These are phyloP conservation scores for Oscheius sp. DNA, from an alignment of 2,888 invertebrate genomes.

Conservation along the genomic window DNA sequence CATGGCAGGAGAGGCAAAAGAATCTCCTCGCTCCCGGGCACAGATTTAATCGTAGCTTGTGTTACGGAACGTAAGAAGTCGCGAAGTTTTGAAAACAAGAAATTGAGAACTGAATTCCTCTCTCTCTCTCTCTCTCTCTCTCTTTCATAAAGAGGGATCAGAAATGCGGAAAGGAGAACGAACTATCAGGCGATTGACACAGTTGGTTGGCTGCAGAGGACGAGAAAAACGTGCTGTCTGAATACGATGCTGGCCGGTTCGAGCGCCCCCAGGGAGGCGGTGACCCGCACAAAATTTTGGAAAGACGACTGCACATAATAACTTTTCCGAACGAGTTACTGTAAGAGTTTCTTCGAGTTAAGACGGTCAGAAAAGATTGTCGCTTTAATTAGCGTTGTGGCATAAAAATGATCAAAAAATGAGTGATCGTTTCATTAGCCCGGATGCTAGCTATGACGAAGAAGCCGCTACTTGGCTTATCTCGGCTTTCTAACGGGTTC, in stretches of 20 bases:
- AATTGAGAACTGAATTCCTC: too few relatives aligned
- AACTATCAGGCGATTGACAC: constrained; percentile 21
- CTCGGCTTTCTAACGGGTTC: constrained; percentile 23
- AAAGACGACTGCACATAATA: background rate
- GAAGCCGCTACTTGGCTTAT: constrained; percentile 26
- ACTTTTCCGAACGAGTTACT: background rate
- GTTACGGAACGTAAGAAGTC: constrained; percentile 12
- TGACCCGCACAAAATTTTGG: constrained; percentile 16
- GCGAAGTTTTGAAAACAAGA: background rate
- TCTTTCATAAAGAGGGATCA: too few relatives aligned
- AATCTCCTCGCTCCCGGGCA: constrained; percentile 3
- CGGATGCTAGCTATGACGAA: constrained; percentile 25
- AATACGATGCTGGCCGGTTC: constrained; percentile 19
- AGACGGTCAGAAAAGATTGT: background rate
- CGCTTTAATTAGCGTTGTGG: too few relatives aligned
- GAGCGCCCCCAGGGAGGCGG: constrained; percentile 7
- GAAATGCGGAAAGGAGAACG: constrained; percentile 11
- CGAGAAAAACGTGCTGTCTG: constrained; percentile 14
- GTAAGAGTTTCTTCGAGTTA: background rate
- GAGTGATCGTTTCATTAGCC: background rate
- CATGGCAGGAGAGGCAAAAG: constrained; percentile 13
- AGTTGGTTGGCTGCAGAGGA: constrained; percentile 12
- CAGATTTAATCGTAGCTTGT: background rate
- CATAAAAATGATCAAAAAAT: background rate
- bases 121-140: too few relatives aligned